Evolutionary conservation across 2,113 vertebrate genomes (phyloP).

Genomic region (Phaethon lepturus): DNA sequence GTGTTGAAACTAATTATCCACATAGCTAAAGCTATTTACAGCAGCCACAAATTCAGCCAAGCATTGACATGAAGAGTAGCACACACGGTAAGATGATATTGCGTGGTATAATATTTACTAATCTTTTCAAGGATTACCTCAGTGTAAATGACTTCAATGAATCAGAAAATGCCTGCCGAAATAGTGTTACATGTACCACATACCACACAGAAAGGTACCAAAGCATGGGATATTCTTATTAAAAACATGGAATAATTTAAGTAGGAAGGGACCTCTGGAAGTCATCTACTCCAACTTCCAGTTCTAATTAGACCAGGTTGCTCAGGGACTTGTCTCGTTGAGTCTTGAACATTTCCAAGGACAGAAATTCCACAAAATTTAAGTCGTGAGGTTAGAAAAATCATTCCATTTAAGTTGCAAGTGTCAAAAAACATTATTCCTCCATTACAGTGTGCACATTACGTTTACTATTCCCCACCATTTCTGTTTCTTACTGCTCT

Average conservation of each 20-base stretch:
- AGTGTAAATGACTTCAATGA: neutral
- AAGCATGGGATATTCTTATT: neutral
- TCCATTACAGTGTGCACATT: rapidly evolving
- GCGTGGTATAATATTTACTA: neutral
- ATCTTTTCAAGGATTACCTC: neutral
- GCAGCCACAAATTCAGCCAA: neutral
- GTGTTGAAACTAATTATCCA: neutral
- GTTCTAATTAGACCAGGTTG: neutral
- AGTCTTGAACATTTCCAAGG: neutral
- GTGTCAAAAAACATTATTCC: neutral
- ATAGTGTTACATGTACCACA: neutral
- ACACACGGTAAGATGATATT: neutral
- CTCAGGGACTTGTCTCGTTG: neutral
- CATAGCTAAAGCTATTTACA: neutral
- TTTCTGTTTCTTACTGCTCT: neutral
- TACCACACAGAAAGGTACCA: neutral
- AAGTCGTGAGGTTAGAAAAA: neutral
- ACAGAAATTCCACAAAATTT: constrained; percentile 3
- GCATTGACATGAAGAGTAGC: neutral
- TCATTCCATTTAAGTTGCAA: neutral
- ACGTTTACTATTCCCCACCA: neutral
- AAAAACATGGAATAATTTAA: neutral
- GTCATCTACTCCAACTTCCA: neutral
- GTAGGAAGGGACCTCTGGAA: neutral
- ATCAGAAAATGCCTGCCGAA: neutral